Evolutionary conservation across 2,888 invertebrate genomes (phyloP), one percentile per base, ranked within the genome.

Genomic region (Ommatoiulus sabulosus): DNA sequence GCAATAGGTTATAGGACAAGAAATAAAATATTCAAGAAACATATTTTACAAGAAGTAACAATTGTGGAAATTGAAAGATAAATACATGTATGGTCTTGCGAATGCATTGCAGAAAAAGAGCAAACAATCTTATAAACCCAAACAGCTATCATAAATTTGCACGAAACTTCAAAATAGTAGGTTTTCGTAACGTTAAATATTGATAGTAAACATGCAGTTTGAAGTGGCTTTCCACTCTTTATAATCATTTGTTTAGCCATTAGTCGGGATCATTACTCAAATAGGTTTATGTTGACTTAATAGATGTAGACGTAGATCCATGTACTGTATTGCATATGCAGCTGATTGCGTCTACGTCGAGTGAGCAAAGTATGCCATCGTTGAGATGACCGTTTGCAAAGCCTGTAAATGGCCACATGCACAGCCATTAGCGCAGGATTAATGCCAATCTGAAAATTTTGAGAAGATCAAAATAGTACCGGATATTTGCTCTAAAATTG

Each of bases 241-340:
- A 72, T 72, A 72, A 72, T 24, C 24, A 72, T 72, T 72, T 72
- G 24, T 72, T 10, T 72, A 72, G 72, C 72, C 72, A 72, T 72
- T 72, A 72, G 72, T 10, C 12, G 72, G 57, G 72, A 24, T 72
- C 72, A 72, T 72, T 72, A 72, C 72, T 72, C 24, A 72, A 24
- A 72, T 72, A 72, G 72, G 72, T 24, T 24, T 24, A 24, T 72
- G 24, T 72, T 72, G 72, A 72, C n/a, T 24, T 72, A 72, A 72
- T 72, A 63, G 17, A 63, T 63, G 63, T 63, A 72, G 24, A 72
- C 20, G 72, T 24, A 20, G 24, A 72, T 72, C 72, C 72, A 12
- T 72, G 24, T 10, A 17, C 4, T 2, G 52, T 8, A 2, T n/a
- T 63, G 15, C 20, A 63, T 63, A n/a, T 24, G 72, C 72, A 72